Conservation (phyloP, 1,140 invertebrate genomes). For the Apocrypta bakeri region DNA sequence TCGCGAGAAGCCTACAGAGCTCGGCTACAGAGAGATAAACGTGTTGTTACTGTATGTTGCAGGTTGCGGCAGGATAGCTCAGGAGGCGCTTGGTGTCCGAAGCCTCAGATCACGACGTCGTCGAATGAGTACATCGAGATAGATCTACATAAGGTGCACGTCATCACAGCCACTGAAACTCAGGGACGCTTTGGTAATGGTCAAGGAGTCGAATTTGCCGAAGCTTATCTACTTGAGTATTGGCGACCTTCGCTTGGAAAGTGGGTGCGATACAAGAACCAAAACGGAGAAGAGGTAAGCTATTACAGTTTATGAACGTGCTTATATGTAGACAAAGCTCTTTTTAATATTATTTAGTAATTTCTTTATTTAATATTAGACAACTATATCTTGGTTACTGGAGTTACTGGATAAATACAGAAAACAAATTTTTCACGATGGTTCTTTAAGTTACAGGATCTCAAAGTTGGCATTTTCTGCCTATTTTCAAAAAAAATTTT, state of each 20-base stretch:
- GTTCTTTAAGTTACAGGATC: too few species aligned
- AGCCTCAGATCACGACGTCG: constrained; percentile 81
- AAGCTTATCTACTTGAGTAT: constrained; percentile 87
- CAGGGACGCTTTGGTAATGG: constrained; percentile 92
- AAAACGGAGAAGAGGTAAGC: constrained; percentile 81
- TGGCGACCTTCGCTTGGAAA: constrained; percentile 81
- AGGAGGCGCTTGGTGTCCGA: constrained; percentile 91
- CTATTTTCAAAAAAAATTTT: too few species aligned
- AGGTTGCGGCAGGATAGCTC: constrained; percentile 84
- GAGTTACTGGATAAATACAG: too few species aligned
- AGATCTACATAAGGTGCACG: constrained; percentile 82
- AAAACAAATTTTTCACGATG: too few species aligned
- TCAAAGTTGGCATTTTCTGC: too few species aligned
- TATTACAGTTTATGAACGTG: too few species aligned
- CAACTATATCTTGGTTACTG: too few species aligned
- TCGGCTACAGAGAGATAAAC: not conserved
- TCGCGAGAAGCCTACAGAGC: not conserved
- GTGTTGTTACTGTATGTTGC: constrained; percentile 64
- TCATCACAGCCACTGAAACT: constrained; percentile 86
- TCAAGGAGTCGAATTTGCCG: constrained; percentile 85
- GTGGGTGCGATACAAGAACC: constrained; percentile 83
- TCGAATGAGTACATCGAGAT: constrained; percentile 87
- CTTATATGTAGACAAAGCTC: too few species aligned
- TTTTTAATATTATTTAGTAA: too few species aligned
- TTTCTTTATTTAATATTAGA: too few species aligned